Percentiles rank a stretch among this genome's conserved stretches.
phyloP scores from a whole-genome alignment of 2,113 vertebrate species.

The Taurulus bubalis region DNA sequence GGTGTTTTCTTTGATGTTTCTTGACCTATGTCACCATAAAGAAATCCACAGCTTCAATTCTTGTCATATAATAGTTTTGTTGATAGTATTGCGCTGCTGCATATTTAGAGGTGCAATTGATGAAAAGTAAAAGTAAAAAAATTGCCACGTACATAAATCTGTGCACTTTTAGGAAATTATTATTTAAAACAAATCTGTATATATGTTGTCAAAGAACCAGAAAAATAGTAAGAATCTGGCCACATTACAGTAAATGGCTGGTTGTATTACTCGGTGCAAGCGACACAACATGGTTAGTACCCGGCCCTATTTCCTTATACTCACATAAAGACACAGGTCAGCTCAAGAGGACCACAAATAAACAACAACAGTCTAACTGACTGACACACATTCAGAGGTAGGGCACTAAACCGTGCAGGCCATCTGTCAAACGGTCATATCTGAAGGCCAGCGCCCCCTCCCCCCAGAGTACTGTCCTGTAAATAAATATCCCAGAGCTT shows the following conservation, averaged over 20 bases:
- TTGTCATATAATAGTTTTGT: neutral
- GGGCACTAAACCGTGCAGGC: slow-evolving; percentile 52
- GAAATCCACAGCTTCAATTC: neutral
- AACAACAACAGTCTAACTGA: slow-evolving; percentile 40
- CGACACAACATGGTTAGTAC: neutral
- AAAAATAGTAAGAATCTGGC: neutral
- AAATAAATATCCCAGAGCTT: slow-evolving; percentile 52
- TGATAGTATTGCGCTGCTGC: neutral
- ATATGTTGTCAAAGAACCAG: neutral
- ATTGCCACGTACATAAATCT: neutral
- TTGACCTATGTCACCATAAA: neutral
- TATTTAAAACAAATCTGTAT: neutral
- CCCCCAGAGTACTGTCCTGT: slow-evolving; percentile 33
- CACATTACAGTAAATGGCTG: neutral
- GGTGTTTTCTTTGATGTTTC: neutral
- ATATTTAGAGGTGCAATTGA: neutral
- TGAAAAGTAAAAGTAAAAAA: neutral
- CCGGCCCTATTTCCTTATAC: neutral
- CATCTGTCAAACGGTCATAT: slow-evolving; percentile 74
- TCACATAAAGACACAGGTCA: slow-evolving; percentile 26
- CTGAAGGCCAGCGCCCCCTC: slow-evolving; percentile 49
- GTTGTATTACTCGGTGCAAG: neutral
- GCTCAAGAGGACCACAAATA: slow-evolving; percentile 27
- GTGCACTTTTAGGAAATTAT: neutral
- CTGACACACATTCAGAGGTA: slow-evolving; percentile 70